Percentiles rank a stretch among this genome's conserved stretches.
These are phyloP conservation scores for Acrobasis consociella DNA, from an alignment of 2,888 invertebrate species.

Conservation along the genomic window DNA sequence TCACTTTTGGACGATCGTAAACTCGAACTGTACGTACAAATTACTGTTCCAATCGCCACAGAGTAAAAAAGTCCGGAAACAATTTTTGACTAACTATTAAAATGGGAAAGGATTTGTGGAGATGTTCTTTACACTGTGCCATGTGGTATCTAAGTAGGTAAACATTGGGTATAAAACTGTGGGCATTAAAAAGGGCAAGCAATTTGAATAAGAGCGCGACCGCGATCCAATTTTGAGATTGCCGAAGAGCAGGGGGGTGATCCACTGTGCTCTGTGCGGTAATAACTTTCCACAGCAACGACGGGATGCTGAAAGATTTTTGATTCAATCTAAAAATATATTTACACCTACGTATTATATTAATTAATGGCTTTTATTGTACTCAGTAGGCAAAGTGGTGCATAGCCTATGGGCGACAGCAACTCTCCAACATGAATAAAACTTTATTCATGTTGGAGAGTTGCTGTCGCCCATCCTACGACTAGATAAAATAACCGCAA, in stretches of 20 bases:
- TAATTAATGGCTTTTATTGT: too few species aligned
- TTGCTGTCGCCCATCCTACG: too few species aligned
- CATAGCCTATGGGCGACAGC: too few species aligned
- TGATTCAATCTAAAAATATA: background rate
- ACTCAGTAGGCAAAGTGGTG: too few species aligned
- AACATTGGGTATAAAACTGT: slow-evolving; percentile 40
- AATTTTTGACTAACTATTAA: slow-evolving; percentile 5
- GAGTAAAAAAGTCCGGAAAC: slow-evolving; percentile 24
- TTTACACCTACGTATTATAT: background rate
- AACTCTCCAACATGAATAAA: too few species aligned
- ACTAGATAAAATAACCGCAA: too few species aligned
- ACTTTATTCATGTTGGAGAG: too few species aligned
- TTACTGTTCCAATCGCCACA: slow-evolving; percentile 29
- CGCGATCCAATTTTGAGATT: slow-evolving; percentile 56
- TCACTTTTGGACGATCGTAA: slow-evolving; percentile 65
- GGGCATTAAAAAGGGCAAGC: slow-evolving; percentile 53
- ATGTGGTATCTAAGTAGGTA: slow-evolving; percentile 34
- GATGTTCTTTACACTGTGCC: slow-evolving; percentile 34
- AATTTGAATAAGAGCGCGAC: slow-evolving; percentile 52
- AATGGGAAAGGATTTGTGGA: background rate
- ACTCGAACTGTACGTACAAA: slow-evolving; percentile 38
- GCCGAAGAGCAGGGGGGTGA: slow-evolving; percentile 29
- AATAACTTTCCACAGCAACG: background rate
- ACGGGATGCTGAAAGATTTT: background rate
- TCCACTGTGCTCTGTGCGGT: background rate